Conservation (phyloP, 2,888 invertebrate genomes). For the Sminthurides aquaticus region DNA sequence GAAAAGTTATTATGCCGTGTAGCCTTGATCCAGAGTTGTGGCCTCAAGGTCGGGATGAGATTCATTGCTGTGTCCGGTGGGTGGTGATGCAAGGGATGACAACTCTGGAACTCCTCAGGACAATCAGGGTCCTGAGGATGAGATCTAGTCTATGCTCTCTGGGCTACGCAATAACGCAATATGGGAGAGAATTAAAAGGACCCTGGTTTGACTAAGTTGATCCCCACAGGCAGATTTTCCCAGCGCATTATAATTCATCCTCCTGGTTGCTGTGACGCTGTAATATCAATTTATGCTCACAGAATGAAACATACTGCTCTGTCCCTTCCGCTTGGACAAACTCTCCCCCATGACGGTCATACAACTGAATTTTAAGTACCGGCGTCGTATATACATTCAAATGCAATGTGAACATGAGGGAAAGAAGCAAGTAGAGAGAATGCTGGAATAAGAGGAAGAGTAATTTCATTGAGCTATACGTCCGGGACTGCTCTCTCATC, state of each 20-base stretch:
- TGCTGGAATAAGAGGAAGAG: no score
- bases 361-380: neutral
- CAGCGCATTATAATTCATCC: neutral
- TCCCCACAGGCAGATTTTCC: neutral
- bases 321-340: neutral
- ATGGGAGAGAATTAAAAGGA: neutral
- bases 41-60: neutral
- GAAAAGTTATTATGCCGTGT: neutral
- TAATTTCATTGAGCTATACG: no score
- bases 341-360: no score
- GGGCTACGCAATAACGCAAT: neutral
- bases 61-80: neutral
- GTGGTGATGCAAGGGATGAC: neutral
- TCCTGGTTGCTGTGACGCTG: no score
- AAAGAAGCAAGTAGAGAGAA: no score
- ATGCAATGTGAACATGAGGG: no score
- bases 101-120: no score
- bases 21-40: neutral
- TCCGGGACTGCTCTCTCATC: no score
- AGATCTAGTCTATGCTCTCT: no score
- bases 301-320: neutral
- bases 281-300: neutral
- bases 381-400: no score
- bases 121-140: no score
- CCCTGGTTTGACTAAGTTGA: neutral